These are phyloP conservation scores for Chromis chromis DNA, from an alignment of 2,797 vertebrate genomes.

Conservation along the genomic window DNA sequence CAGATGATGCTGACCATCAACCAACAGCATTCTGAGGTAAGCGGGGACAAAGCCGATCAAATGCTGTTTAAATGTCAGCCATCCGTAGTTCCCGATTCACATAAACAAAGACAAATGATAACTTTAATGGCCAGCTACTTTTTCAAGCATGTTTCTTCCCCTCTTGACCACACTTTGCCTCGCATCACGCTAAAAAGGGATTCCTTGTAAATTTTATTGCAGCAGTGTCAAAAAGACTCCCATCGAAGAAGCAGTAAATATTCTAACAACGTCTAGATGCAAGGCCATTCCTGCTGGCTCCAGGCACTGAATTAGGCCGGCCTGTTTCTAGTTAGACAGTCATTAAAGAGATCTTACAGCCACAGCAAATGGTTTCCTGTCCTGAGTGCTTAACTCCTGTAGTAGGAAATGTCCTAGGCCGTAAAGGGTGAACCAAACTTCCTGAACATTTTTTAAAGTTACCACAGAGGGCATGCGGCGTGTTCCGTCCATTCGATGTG, in stretches of 20 bases:
- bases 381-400: conserved; percentile 95
- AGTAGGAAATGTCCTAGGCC: conserved; percentile 93
- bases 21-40: conserved; percentile 52
- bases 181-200: conserved; percentile 83
- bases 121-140: conserved; percentile 74
- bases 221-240: conserved; percentile 94
- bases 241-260: conserved; percentile 95
- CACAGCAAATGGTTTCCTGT: conserved; percentile 98
- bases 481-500: conserved; percentile 80
- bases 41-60: conserved; percentile 73
- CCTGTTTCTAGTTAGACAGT: conserved; percentile 99
- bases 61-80: conserved; percentile 75
- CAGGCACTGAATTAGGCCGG: conserved; percentile 93
- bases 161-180: conserved; percentile 82
- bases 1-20: conserved; percentile 67
- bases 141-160: conserved; percentile 71
- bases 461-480: conserved; percentile 86
- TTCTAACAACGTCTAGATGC: conserved; percentile 94
- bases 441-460: conserved; percentile 95
- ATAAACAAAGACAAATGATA: conserved; percentile 83
- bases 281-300: conserved; percentile 92
- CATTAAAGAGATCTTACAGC: conserved; percentile 99
- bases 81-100: conserved; percentile 73
- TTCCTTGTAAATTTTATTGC: conserved; percentile 95
- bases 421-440: conserved; percentile 93